These are phyloP conservation scores for Drosophila neocordata DNA, from an alignment of 1,140 invertebrate genomes.

Conservation along the genomic window DNA sequence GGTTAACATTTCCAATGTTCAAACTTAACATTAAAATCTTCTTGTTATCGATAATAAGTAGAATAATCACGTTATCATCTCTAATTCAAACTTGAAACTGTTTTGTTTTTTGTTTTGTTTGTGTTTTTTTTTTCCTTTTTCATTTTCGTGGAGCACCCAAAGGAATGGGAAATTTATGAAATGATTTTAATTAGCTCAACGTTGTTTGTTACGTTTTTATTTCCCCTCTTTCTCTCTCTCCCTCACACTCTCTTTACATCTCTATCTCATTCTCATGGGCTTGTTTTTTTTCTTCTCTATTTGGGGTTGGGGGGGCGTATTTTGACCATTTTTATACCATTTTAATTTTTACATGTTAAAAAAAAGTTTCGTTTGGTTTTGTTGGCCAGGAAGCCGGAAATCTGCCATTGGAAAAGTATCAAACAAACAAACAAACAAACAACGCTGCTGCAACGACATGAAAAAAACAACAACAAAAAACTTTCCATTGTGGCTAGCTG, in stretches of 20 bases:
- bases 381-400: conserved; percentile 51
- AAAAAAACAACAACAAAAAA: conserved; percentile 40
- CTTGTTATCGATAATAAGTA: too few species aligned
- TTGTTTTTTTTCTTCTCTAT: not conserved
- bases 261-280: not conserved
- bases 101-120: conserved; percentile 7
- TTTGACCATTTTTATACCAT: conserved; percentile 54
- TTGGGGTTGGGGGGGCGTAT: conserved; percentile 6
- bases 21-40: too few species aligned
- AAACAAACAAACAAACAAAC: conserved; percentile 57
- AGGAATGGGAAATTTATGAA: conserved; percentile 76
- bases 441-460: conserved; percentile 20
- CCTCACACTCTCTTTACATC: not conserved
- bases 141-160: conserved; percentile 44
- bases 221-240: not conserved
- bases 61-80: conserved; percentile 10
- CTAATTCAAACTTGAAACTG: conserved; percentile 25
- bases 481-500: conserved; percentile 77
- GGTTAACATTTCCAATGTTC: too few species aligned
- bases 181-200: conserved; percentile 74
- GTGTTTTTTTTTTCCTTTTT: not conserved
- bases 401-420: conserved; percentile 68
- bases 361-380: conserved; percentile 25
- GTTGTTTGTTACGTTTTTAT: conserved; percentile 20
- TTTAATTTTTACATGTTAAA: conserved; percentile 56